Conservation (phyloP, 2,797 vertebrate species). For the Australoheros facetus region DNA sequence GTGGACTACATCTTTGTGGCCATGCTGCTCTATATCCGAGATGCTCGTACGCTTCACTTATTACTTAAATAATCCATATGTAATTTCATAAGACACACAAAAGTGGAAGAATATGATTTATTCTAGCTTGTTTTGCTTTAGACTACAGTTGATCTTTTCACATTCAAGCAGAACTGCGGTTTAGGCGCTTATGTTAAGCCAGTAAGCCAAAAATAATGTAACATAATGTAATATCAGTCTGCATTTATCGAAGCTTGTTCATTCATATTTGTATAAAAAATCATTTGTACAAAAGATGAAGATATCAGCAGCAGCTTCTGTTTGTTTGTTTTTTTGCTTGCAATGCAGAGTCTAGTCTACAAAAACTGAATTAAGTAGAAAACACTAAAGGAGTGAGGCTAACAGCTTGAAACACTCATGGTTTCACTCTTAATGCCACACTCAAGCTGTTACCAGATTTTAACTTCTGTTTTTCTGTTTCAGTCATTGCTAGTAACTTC, state of each 20-base stretch:
- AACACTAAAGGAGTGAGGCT: not conserved
- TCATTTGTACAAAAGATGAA: not conserved
- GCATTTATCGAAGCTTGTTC: not conserved
- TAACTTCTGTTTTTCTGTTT: constrained; percentile 34
- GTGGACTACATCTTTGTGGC: constrained; percentile 97
- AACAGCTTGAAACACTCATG: not conserved
- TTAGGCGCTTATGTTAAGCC: not conserved
- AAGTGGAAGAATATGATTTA: constrained; percentile 44
- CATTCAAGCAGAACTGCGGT: not conserved
- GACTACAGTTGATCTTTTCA: constrained; percentile 21
- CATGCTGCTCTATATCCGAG: constrained; percentile 97
- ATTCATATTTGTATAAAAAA: not conserved
- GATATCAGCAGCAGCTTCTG: not conserved
- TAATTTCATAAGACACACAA: constrained; percentile 36
- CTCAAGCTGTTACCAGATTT: not conserved
- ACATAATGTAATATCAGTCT: not conserved
- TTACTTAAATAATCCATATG: constrained; percentile 34
- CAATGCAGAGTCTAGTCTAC: not conserved
- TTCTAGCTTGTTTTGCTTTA: constrained; percentile 39
- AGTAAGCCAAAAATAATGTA: not conserved
- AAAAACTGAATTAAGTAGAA: not conserved
- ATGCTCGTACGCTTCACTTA: constrained; percentile 85
- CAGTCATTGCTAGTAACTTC: constrained; percentile 99
- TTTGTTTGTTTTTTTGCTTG: not conserved
- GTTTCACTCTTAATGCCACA: not conserved